Evolutionary conservation across 2,888 invertebrate species (phyloP).

Genomic region (Nomada ruficornis): DNA sequence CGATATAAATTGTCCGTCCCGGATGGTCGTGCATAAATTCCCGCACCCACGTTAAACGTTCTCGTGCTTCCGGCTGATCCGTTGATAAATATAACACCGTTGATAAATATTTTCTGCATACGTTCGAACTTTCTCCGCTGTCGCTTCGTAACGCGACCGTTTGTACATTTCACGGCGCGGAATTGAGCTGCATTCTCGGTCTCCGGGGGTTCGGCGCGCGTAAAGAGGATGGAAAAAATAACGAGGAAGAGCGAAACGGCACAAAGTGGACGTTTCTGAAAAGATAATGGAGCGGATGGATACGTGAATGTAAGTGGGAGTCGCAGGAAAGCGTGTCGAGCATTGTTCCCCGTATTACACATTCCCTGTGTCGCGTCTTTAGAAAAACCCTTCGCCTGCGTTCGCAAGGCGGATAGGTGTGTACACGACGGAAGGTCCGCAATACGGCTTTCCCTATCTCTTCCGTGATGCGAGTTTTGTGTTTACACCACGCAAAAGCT

Average conservation of each 20-base stretch:
- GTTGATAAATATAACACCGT: conserved; percentile 40
- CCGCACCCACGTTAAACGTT: conserved; percentile 31
- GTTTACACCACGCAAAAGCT: conserved; percentile 66
- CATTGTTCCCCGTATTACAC: conserved; percentile 72
- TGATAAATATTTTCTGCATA: conserved; percentile 36
- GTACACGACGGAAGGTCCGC: conserved; percentile 59
- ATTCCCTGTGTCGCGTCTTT: conserved; percentile 73
- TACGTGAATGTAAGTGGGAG: conserved; percentile 71
- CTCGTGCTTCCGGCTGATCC: conserved; percentile 44
- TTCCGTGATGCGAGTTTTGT: conserved; percentile 70
- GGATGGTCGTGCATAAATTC: conserved; percentile 49
- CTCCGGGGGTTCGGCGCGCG: not conserved
- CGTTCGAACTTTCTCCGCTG: conserved; percentile 3
- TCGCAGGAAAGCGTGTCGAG: conserved; percentile 73
- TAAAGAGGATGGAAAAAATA: not conserved
- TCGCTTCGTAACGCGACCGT: conserved; percentile 26
- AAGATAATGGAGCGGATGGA: conserved; percentile 70
- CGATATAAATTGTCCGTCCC: conserved; percentile 47
- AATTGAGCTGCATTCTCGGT: conserved; percentile 36
- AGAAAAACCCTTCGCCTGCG: conserved; percentile 60
- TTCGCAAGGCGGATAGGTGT: conserved; percentile 57
- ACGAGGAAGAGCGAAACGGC: conserved; percentile 28
- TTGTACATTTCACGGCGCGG: conserved; percentile 15
- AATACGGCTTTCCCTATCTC: conserved; percentile 47
- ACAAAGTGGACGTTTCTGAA: conserved; percentile 73